These are phyloP conservation scores for Macroteleia sp. DNA, from an alignment of 2,888 invertebrate species.

Conservation along the genomic window DNA sequence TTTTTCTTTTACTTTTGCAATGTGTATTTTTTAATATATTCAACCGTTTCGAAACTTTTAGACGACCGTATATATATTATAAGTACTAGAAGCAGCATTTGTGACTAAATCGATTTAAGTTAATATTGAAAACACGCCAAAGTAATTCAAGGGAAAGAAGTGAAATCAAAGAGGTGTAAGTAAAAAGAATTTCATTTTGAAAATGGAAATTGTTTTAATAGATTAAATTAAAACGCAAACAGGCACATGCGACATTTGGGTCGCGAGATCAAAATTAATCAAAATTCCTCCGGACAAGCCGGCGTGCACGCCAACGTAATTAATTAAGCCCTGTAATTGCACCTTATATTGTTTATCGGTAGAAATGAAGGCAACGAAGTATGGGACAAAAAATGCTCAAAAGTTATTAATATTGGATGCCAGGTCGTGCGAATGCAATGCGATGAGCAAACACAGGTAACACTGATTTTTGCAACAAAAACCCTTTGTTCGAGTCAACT, in stretches of 20 bases:
- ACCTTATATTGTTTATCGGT: constrained; percentile 4
- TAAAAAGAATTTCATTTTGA: constrained; percentile 1
- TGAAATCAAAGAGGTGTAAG: too few species aligned
- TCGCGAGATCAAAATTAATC: constrained; percentile 11
- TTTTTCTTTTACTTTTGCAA: too few species aligned
- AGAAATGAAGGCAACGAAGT: not conserved
- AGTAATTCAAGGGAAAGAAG: too few species aligned
- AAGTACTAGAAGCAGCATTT: too few species aligned
- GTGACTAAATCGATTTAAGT: too few species aligned
- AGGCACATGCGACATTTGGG: not conserved
- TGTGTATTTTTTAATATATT: too few species aligned
- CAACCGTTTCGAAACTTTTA: too few species aligned
- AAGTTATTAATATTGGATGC: constrained; percentile 10
- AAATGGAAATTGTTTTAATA: not conserved
- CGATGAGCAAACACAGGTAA: not conserved
- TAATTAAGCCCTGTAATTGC: constrained; percentile 10
- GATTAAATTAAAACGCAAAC: not conserved
- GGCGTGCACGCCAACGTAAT: not conserved
- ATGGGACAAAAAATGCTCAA: not conserved
- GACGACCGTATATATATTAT: too few species aligned
- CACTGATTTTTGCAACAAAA: not conserved
- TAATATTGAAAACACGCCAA: too few species aligned
- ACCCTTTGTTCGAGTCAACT: not conserved
- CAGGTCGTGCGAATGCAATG: not conserved
- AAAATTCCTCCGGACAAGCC: constrained; percentile 2